These are phyloP conservation scores for Malurus leucopterus DNA, from an alignment of 2,797 vertebrate genomes.

Conservation along the genomic window DNA sequence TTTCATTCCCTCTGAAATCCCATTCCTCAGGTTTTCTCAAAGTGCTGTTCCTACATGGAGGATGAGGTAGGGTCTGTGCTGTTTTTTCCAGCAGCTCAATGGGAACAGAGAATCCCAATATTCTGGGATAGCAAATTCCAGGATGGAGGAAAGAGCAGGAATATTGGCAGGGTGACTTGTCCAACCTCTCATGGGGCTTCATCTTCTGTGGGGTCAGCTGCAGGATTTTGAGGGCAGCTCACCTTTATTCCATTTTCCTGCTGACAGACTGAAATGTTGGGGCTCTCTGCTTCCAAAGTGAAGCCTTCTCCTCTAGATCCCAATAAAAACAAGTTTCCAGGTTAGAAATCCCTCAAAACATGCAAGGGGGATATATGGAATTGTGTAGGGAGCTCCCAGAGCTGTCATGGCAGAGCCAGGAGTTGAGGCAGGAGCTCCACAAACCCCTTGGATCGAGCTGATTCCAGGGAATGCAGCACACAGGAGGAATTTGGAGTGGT, in stretches of 20 bases:
- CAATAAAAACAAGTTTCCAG: background rate
- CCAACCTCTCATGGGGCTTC: background rate
- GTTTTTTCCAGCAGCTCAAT: background rate
- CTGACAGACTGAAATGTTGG: background rate
- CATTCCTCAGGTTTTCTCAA: background rate
- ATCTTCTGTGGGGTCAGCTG: accelerated
- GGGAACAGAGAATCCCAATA: background rate
- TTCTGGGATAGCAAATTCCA: background rate
- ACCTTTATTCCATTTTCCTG: background rate
- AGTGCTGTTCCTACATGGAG: background rate
- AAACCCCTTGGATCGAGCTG: background rate
- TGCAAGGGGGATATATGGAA: background rate
- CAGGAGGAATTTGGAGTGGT: background rate
- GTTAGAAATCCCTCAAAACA: background rate
- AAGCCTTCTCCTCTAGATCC: background rate
- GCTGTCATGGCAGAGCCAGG: background rate
- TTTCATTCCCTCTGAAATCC: background rate
- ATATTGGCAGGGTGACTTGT: background rate
- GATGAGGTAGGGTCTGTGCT: background rate
- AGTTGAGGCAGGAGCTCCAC: background rate
- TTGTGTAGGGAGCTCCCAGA: background rate
- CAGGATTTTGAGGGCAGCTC: background rate
- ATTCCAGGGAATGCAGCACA: background rate
- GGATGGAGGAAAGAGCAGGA: background rate
- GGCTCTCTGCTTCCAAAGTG: background rate